A percentile compares a stretch with the other conserved stretches of the same genome.
Conservation (phyloP, 2,888 invertebrate species). For the Apotomis capreana region DNA sequence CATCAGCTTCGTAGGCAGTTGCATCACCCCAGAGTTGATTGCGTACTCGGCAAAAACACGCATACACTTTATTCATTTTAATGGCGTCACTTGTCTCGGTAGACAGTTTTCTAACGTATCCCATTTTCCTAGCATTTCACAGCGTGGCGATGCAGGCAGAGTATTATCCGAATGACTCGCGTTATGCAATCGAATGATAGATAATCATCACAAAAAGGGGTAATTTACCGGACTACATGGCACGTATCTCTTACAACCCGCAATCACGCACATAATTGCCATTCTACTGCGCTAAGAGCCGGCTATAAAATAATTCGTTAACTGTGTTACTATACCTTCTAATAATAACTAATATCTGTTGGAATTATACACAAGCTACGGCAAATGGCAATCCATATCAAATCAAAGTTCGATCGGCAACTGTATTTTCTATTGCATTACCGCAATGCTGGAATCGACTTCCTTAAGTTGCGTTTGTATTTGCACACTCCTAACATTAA, state of each 20-base stretch:
- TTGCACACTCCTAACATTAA: slow-evolving; percentile 38
- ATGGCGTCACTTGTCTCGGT: slow-evolving; percentile 6
- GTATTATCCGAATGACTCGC: slow-evolving; percentile 50
- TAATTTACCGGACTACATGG: slow-evolving; percentile 44
- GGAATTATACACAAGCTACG: slow-evolving; percentile 6
- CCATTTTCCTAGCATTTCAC: slow-evolving; percentile 25
- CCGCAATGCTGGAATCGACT: slow-evolving; percentile 26
- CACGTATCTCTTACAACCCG: slow-evolving; percentile 43
- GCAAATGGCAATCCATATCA: slow-evolving; percentile 8
- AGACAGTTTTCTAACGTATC: not conserved
- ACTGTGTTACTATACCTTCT: slow-evolving; percentile 39
- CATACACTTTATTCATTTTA: not conserved
- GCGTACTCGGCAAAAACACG: not conserved
- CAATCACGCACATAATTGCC: slow-evolving; percentile 58
- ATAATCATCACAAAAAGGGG: slow-evolving; percentile 51
- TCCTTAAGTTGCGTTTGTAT: slow-evolving; percentile 40
- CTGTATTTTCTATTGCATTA: slow-evolving; percentile 18
- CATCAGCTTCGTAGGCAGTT: too few relatives aligned
- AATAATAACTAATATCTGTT: slow-evolving; percentile 52
- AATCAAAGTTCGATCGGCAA: slow-evolving; percentile 28
- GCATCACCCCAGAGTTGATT: too few relatives aligned
- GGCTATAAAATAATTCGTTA: slow-evolving; percentile 58
- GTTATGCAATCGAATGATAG: slow-evolving; percentile 55
- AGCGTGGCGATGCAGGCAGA: slow-evolving; percentile 29
- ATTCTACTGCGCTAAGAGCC: slow-evolving; percentile 55